Base-by-base conservation (phyloP, 2,113 vertebrate genomes). In the Tetrax tetrax region DNA sequence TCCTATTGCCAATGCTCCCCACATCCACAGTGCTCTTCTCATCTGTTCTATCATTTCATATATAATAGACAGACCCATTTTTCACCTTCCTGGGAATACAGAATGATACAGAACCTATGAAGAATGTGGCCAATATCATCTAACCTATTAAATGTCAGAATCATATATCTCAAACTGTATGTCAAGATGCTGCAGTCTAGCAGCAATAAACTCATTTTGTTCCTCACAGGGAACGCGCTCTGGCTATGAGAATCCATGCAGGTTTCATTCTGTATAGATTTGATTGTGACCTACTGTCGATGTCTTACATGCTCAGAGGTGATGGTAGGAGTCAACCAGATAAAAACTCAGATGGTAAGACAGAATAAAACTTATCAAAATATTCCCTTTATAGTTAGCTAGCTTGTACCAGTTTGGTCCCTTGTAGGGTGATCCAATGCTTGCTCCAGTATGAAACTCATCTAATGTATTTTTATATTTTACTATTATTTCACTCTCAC, bases 131-230 rank as follows among this genome's bases (percentile, higher is more conserved):
- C 94, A 96, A 96, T 96, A 97, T 98, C 93, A 97, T 97, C 97
- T 97, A 96, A 96, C 95, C 96, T 97, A 98, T 97, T 98, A 98
- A 98, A 98, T 98, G 98, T 98, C 98, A 98, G 97, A 98, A 96
- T 96, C 97, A 87, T 96, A 96, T 93, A 97, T 97, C 96, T 98
- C 93, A 95, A 96, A 94, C 91, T 90, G 77, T 91, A 97, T 97
- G 96, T 96, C 96, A 98, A 91, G 94, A 96, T 94, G 92, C 85
- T 84, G 29, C 43, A 83, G 82, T 89, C 90, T 83, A 83, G 95
- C 87, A 96, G 94, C 89, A 93, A 94, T 86, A 89, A 97, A 94
- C 94, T 92, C 77, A 84, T 96, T 96, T 92, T 68, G n/a, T 45
- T 87, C 75, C 81, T 91, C 79, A 59, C 2, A 83, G 86, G 84